Evolutionary conservation across 2,113 vertebrate species (phyloP).

Genomic region (Himantopus leucocephalus): DNA sequence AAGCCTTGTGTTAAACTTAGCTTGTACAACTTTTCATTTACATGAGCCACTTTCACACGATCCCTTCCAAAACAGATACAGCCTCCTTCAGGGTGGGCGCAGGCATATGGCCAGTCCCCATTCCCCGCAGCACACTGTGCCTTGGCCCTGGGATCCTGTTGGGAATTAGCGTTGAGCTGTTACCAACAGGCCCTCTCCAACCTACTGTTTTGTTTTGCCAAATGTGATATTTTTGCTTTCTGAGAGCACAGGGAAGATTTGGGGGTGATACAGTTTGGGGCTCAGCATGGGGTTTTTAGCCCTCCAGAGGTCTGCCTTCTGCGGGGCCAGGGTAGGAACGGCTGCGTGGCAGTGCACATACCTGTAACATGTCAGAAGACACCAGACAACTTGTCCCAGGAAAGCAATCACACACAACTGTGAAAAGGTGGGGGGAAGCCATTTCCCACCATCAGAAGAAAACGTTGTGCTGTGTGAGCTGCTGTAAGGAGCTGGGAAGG

Average conservation of each 20-base stretch:
- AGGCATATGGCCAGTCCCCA: background rate
- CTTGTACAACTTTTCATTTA: background rate
- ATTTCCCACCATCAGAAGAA: background rate
- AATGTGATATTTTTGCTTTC: background rate
- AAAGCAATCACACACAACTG: background rate
- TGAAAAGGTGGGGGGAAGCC: background rate
- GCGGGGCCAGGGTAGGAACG: background rate
- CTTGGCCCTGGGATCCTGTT: background rate
- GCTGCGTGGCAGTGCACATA: background rate
- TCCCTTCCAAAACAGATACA: background rate
- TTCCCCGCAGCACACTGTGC: accelerated
- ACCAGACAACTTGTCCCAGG: background rate
- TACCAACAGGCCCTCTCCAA: conserved; percentile 28
- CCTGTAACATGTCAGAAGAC: background rate
- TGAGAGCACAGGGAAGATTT: background rate
- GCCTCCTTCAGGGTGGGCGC: background rate
- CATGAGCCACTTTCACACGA: background rate
- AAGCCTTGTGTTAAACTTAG: background rate
- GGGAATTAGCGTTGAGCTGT: background rate
- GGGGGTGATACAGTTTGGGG: background rate
- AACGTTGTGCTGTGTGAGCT: background rate
- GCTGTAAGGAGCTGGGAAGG: background rate
- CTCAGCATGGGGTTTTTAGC: background rate
- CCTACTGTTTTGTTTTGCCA: background rate
- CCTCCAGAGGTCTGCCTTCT: background rate